Evolutionary conservation across 2,797 vertebrate genomes (phyloP), one percentile per base, ranked within the genome.

Genomic region (Lateolabrax maculatus): DNA sequence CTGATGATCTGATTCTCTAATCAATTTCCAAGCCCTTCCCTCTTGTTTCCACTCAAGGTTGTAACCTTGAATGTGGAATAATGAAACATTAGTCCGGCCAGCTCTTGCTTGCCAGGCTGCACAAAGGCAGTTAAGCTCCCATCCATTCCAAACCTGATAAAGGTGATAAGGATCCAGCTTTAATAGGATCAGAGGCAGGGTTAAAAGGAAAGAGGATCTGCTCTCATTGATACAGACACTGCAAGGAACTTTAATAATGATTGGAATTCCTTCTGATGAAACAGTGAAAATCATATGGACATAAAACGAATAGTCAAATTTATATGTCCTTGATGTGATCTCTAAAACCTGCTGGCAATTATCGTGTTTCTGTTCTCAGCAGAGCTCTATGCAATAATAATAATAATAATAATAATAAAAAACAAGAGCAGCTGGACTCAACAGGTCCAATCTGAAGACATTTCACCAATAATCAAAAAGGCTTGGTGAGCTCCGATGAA

Each of bases 171-270:
- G 79, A 88, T 89, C 75, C 63, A 51, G 86, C 65, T 84, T 87
- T 90, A 91, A 93, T 87, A 79, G 87, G 90, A 90, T 91, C 89
- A 90, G 79, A 81, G 77, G 53, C 61, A 69, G 85, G 80, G 84
- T 84, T 83, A 88, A 85, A 80, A 84, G 68, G 67, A 83, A 85
- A 80, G 41, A 78, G 19, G 81, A 84, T 68, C 36, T 66, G 71
- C 55, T 78, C 58, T 64, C 56, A 63, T 79, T 71, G 79, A 86
- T 83, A 77, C 75, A 77, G 75, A 69, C 29, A 21, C 51, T 48
- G 56, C 62, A 58, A 68, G 37, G 44, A 81, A 57, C 71, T 77
- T 76, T 51, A 71, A 79, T 11, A 48, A 25, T 56, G 55, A 81
- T 25, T 65, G 55, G 27, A 62, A 69, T 58, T 79, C 5, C 49